Conservation (phyloP, 2,888 invertebrate species). For the Calameuta filiformis region DNA sequence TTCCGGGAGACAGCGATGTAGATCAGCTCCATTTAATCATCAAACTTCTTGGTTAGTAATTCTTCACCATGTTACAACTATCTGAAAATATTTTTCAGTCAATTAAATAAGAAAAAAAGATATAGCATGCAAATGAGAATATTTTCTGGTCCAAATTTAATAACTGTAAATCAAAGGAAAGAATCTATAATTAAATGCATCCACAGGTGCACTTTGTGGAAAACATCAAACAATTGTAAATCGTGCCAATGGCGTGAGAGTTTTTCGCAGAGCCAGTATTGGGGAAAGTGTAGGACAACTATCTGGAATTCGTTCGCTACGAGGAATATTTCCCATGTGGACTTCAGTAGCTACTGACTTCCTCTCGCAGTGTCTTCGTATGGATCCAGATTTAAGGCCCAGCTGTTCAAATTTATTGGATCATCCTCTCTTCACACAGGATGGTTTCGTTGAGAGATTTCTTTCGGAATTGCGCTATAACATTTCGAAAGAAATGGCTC, state of each 20-base stretch:
- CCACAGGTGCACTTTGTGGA: slow-evolving; percentile 40
- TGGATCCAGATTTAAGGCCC: slow-evolving; percentile 76
- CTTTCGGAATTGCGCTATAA: slow-evolving; percentile 74
- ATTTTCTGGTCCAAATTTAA: neutral
- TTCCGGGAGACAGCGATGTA: slow-evolving; percentile 90
- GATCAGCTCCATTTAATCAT: slow-evolving; percentile 88
- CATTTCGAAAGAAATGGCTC: slow-evolving; percentile 73
- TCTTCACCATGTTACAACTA: neutral
- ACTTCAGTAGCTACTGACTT: slow-evolving; percentile 67
- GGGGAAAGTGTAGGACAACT: slow-evolving; percentile 40
- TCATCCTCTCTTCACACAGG: slow-evolving; percentile 75
- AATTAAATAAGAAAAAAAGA: neutral
- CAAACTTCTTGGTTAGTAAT: slow-evolving; percentile 76
- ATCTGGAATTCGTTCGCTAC: slow-evolving; percentile 59
- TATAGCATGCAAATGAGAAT: slow-evolving; percentile 4
- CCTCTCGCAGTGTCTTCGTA: slow-evolving; percentile 70
- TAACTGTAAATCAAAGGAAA: neutral
- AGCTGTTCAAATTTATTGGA: slow-evolving; percentile 74
- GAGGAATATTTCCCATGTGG: slow-evolving; percentile 62
- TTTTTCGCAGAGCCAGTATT: slow-evolving; percentile 54
- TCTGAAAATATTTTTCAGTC: neutral
- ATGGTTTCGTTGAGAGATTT: slow-evolving; percentile 76
- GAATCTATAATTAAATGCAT: neutral
- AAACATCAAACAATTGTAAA: slow-evolving; percentile 48
- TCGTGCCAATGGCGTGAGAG: slow-evolving; percentile 44